Conservation (phyloP, 35 echinoderm and acorn worm genomes). For the Patiria miniata region DNA sequence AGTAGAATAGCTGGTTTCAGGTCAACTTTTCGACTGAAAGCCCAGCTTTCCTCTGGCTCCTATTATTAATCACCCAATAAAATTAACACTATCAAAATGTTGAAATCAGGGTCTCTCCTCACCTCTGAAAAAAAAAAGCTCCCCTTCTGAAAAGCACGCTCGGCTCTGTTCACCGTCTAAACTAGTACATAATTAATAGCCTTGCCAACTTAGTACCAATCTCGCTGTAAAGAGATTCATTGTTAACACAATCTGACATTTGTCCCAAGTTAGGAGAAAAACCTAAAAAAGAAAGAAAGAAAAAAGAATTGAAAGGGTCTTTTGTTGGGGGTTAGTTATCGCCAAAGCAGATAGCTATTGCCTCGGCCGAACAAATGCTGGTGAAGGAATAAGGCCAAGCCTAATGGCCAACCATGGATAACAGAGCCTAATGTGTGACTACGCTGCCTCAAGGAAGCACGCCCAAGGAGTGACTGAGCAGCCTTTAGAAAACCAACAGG, state of each 20-base stretch:
- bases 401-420: background rate
- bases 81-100: conserved; percentile 19
- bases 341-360: conserved; percentile 13
- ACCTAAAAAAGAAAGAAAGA: too few relatives aligned
- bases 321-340: conserved; percentile 26
- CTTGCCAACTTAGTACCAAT: conserved; percentile 6
- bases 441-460: background rate
- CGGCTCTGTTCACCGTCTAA: too few relatives aligned
- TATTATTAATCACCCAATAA: conserved; percentile 1
- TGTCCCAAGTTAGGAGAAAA: background rate
- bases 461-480: background rate
- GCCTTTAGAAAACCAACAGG: conserved; percentile 22
- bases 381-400: background rate
- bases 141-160: too few relatives aligned
- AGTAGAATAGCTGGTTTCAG: background rate
- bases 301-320: conserved; percentile 1
- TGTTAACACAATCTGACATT: conserved; percentile 31
- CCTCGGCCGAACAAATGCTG: background rate
- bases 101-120: too few relatives aligned
- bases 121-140: too few relatives aligned
- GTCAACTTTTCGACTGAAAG: background rate
- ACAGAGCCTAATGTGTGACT: background rate
- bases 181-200: conserved; percentile 2
- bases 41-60: background rate
- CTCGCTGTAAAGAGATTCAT: background rate